Evolutionary conservation across 2,113 vertebrate genomes (phyloP).

Genomic region (Dolichallabes microphthalmus): DNA sequence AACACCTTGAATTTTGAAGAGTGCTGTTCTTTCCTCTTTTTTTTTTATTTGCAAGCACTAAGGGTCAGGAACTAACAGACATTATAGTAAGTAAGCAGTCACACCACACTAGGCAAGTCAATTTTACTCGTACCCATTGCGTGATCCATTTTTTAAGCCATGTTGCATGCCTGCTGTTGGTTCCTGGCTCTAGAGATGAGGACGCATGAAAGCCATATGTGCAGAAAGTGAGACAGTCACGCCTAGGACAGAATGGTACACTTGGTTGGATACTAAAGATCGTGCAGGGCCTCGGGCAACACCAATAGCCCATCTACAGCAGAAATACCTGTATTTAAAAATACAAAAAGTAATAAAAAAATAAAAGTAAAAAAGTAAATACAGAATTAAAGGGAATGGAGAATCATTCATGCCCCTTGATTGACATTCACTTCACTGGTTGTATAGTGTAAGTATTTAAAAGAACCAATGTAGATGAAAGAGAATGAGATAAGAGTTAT

Average conservation of each 20-base stretch:
- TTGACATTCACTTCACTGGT: conserved; percentile 19
- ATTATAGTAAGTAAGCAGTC: conserved; percentile 7
- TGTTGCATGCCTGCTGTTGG: conserved; percentile 12
- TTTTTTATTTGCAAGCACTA: background rate
- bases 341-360: no score
- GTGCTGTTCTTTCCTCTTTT: background rate
- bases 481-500: background rate
- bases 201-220: background rate
- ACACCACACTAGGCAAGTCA: background rate
- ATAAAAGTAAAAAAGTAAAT: background rate
- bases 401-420: conserved; percentile 19
- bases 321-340: background rate
- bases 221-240: conserved; percentile 34
- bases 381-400: conserved; percentile 21
- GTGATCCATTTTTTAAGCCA: background rate
- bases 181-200: conserved; percentile 42
- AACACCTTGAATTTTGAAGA: background rate
- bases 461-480: conserved; percentile 10
- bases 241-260: conserved; percentile 43
- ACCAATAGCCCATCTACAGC: conserved; percentile 23
- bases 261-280: conserved; percentile 56
- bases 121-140: background rate
- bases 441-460: conserved; percentile 11
- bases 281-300: background rate
- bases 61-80: background rate